phyloP scores from a whole-genome alignment of 2,888 invertebrate genomes.

The Liopterus haemorrhoidalis region DNA sequence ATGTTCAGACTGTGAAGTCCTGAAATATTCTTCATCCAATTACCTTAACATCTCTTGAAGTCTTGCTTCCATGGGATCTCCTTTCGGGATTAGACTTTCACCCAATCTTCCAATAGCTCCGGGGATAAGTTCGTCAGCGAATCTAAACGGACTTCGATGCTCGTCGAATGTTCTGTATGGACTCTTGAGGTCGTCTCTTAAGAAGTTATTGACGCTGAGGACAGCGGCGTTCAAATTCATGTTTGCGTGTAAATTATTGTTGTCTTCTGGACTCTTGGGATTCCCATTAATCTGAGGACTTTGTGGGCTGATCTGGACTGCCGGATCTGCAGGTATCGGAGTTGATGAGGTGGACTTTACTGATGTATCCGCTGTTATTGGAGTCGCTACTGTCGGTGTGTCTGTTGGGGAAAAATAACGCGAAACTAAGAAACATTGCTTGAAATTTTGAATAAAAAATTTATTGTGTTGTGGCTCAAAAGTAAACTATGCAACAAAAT shows the following conservation, averaged over 20 bases:
- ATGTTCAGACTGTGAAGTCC: not conserved
- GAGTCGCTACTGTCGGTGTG: slow-evolving; percentile 47
- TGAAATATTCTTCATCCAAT: not conserved
- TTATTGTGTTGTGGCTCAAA: too few relatives aligned
- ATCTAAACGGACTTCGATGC: slow-evolving; percentile 71
- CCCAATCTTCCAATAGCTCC: slow-evolving; percentile 77
- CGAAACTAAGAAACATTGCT: too few relatives aligned
- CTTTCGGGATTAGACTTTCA: slow-evolving; percentile 87
- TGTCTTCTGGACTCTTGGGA: slow-evolving; percentile 52
- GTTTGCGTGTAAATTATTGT: slow-evolving; percentile 48
- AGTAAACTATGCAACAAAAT: too few relatives aligned
- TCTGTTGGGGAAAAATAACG: too few relatives aligned
- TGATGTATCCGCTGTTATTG: slow-evolving; percentile 43
- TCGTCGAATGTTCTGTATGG: slow-evolving; percentile 82
- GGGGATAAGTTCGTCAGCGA: slow-evolving; percentile 76
- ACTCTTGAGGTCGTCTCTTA: slow-evolving; percentile 51
- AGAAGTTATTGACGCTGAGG: slow-evolving; percentile 46
- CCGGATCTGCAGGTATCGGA: slow-evolving; percentile 46
- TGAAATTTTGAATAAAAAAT: too few relatives aligned
- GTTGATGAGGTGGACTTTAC: slow-evolving; percentile 48
- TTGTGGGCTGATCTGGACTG: slow-evolving; percentile 40
- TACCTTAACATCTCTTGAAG: slow-evolving; percentile 82
- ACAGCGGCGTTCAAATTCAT: slow-evolving; percentile 47
- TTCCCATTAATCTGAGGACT: slow-evolving; percentile 43
- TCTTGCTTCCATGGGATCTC: slow-evolving; percentile 89